Conservation (phyloP, 1,140 invertebrate species). For the Rhyzopertha dominica region DNA sequence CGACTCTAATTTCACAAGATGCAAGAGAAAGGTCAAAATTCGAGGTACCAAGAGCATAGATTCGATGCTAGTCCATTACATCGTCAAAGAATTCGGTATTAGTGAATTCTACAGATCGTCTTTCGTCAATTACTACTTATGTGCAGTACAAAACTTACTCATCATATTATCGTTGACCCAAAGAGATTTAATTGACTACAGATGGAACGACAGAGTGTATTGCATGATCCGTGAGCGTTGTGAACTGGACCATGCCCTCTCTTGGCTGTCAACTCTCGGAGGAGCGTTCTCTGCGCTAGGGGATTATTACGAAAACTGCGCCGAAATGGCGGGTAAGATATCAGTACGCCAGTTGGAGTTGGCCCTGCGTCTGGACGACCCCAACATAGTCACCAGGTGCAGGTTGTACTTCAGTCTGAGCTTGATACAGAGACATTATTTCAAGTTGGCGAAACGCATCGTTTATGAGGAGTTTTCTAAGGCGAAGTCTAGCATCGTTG, state of each 20-base stretch:
- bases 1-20: no score
- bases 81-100: slow-evolving; percentile 28
- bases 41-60: no score
- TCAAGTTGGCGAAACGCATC: slow-evolving; percentile 60
- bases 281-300: slow-evolving; percentile 91
- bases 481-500: slow-evolving; percentile 46
- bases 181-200: slow-evolving; percentile 61
- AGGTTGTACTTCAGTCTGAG: slow-evolving; percentile 82
- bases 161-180: slow-evolving; percentile 50
- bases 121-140: slow-evolving; percentile 18
- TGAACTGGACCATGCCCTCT: slow-evolving; percentile 80
- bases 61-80: slow-evolving; percentile 30
- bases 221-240: slow-evolving; percentile 56
- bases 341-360: slow-evolving; percentile 76
- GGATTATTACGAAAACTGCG: slow-evolving; percentile 74
- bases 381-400: slow-evolving; percentile 70
- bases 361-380: slow-evolving; percentile 75
- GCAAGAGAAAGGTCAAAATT: no score
- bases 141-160: slow-evolving; percentile 15
- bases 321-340: slow-evolving; percentile 79
- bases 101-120: slow-evolving; percentile 20
- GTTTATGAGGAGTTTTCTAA: slow-evolving; percentile 61
- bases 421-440: slow-evolving; percentile 71
- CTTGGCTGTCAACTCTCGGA: slow-evolving; percentile 93
- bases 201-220: slow-evolving; percentile 45